Evolutionary conservation across 2,113 vertebrate genomes (phyloP).

Genomic region (Myrmophylax atrothorax): DNA sequence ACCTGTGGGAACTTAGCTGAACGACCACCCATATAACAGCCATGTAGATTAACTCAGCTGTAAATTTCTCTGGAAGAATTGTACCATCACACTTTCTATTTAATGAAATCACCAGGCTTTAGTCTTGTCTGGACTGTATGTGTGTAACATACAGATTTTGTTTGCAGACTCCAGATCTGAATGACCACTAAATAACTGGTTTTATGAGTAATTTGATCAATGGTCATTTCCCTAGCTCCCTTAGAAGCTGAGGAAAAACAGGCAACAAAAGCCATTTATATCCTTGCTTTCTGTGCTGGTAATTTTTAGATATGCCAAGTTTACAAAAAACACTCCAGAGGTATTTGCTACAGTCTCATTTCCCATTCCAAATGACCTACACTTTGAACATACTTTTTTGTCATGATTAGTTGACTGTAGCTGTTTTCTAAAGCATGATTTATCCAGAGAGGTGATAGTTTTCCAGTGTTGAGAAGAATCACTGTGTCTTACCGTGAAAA

Average conservation of each 20-base stretch:
- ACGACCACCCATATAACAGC: background rate
- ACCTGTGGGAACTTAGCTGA: background rate
- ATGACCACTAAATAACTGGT: background rate
- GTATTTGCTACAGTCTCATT: background rate
- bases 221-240: background rate
- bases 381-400: background rate
- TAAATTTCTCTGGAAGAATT: background rate
- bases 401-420: background rate
- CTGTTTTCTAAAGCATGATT: background rate
- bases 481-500: background rate
- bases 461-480: background rate
- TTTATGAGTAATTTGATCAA: background rate
- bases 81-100: background rate
- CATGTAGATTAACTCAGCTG: background rate
- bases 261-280: background rate
- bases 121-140: background rate
- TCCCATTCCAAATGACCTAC: background rate
- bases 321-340: background rate
- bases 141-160: background rate
- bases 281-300: background rate
- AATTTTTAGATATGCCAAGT: background rate
- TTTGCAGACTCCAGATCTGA: background rate
- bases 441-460: background rate
- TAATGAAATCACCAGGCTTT: background rate
- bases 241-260: background rate